Base-by-base conservation (phyloP, 2,113 vertebrate species). In the Hippocampus comes region DNA sequence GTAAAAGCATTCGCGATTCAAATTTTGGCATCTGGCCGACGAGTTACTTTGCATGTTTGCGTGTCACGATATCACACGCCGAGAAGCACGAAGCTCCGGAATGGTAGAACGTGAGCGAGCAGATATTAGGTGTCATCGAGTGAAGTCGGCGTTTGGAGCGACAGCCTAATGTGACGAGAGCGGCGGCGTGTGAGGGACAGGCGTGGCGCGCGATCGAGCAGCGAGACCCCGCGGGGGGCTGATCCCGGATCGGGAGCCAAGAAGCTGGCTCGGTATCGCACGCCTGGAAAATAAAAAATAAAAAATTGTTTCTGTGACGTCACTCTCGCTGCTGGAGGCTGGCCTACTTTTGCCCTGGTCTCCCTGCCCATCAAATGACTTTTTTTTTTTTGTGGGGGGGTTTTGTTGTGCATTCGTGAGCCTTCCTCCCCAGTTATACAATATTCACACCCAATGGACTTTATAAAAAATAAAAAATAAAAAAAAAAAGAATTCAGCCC, bases 141-240 rank as follows among this genome's bases (percentile, higher is more conserved):
- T 74, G 48, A n/a, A 66, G 7, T 72, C 75, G 46, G 79, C 53
- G 74, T 80, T 79, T 80, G 87, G 87, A 89, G 81, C 77, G 85
- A 84, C 73, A 67, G 70, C 77, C 69, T 86, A 83, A 86, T 78
- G 84, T 87, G 87, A 86, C 84, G 82, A 83, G 84, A 80, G 78
- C 57, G 20, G 79, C 59, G 60, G 80, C 12, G 83, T 86, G 83
- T 87, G 87, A 89, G 84, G 87, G 84, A 88, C 84, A 89, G 82
- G 84, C 86, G 79, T 89, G 86, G 84, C 70, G 48, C 67, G 48
- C 76, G 20, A 82, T 10, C 55, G 75, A 82, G 80, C 81, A 89
- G 82, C 30, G 12, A 67, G 74, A 78, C 86, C 86, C 46, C 1
- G 53, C 30, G 41, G 51, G 51, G 42, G 86, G 79, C 77, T 78